Evolutionary conservation across 2,113 vertebrate species (phyloP).

Genomic region (Motacilla alba): DNA sequence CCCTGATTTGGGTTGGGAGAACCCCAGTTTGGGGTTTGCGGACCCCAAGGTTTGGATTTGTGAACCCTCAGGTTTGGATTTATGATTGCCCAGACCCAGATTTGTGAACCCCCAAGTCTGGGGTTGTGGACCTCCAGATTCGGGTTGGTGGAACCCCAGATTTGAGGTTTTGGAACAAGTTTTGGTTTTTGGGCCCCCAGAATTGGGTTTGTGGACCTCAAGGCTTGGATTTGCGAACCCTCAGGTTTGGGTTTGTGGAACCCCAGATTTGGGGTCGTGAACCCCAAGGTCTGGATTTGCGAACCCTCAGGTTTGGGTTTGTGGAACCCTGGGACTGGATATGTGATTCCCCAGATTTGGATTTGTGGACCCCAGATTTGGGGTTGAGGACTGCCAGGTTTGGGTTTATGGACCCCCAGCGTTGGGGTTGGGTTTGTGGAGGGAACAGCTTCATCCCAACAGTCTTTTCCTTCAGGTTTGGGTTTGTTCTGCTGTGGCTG

Average conservation of each 20-base stretch:
- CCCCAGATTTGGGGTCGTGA: too few species aligned
- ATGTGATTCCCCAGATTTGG: not conserved
- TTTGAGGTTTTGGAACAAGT: not conserved
- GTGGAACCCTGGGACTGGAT: too few species aligned
- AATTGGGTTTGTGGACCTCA: not conserved
- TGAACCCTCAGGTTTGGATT: not conserved
- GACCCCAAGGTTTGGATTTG: not conserved
- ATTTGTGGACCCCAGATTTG: not conserved
- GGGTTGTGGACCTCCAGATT: not conserved
- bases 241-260: too few species aligned
- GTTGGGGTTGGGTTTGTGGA: not conserved
- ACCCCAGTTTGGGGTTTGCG: fast-evolving
- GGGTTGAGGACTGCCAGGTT: not conserved
- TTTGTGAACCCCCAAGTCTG: not conserved
- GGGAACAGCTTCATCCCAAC: not conserved
- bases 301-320: not conserved
- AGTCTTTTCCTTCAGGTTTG: not conserved
- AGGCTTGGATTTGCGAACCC: too few species aligned
- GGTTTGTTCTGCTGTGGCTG: not conserved
- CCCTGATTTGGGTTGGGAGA: not conserved
- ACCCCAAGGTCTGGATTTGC: fast-evolving
- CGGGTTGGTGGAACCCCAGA: not conserved
- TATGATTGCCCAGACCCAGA: not conserved
- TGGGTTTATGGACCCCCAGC: not conserved
- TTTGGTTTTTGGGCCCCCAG: not conserved